phyloP scores from a whole-genome alignment of 2,888 invertebrate genomes.

The Cosmorhoe ocellata region DNA sequence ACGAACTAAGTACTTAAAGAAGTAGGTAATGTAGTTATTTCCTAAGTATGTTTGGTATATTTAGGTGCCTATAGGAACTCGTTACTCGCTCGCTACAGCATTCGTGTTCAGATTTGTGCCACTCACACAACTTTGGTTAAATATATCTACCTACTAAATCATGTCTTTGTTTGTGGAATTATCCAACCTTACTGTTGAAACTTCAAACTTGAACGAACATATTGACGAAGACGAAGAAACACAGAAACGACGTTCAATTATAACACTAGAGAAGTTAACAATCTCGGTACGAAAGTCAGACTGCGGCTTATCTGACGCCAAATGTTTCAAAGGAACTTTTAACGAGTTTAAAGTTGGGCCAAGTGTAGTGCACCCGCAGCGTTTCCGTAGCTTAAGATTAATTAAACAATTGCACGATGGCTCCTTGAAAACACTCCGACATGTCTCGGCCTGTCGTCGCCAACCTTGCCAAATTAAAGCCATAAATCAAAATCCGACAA shows the following conservation, averaged over 20 bases:
- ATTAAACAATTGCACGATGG: constrained; percentile 82
- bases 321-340: constrained; percentile 82
- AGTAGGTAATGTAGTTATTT: too few relatives aligned
- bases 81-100: too few relatives aligned
- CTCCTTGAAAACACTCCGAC: constrained; percentile 81
- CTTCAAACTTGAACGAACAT: constrained; percentile 14
- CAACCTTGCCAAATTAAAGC: constrained; percentile 81
- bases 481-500: constrained; percentile 79
- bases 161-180: constrained; percentile 4
- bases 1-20: too few relatives aligned
- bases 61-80: too few relatives aligned
- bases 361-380: constrained; percentile 78
- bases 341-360: constrained; percentile 81
- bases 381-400: constrained; percentile 76
- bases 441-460: constrained; percentile 80
- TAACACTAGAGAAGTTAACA: constrained; percentile 79
- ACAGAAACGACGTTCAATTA: constrained; percentile 72
- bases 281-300: constrained; percentile 73
- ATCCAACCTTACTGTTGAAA: constrained; percentile 6
- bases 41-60: too few relatives aligned
- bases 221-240: constrained; percentile 21
- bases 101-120: neutral
- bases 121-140: neutral
- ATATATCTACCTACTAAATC: neutral
- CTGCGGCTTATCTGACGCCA: constrained; percentile 81